phyloP scores from a whole-genome alignment of 2,888 invertebrate genomes.

The Pyrrhosoma nymphula region DNA sequence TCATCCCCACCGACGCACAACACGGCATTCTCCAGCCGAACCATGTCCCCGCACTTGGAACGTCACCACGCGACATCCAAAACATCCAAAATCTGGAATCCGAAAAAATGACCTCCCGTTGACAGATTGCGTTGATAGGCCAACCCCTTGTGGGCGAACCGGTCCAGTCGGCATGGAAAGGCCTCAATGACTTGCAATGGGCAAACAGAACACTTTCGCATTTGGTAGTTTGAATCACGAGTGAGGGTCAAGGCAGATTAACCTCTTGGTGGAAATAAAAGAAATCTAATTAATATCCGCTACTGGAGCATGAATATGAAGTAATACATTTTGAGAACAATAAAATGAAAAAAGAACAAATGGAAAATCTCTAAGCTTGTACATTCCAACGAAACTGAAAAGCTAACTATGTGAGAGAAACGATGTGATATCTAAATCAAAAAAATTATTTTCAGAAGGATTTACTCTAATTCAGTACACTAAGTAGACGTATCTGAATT shows the following conservation, averaged over 20 bases:
- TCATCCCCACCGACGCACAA: neutral
- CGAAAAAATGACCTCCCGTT: neutral
- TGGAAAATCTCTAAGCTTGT: too few relatives aligned
- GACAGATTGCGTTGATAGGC: slow-evolving; percentile 41
- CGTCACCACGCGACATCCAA: neutral
- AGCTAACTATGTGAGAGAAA: too few relatives aligned
- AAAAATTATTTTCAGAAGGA: too few relatives aligned
- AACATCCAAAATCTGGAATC: neutral
- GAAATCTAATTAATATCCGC: too few relatives aligned
- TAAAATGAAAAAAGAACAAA: too few relatives aligned
- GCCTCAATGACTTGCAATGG: neutral
- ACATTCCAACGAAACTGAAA: too few relatives aligned
- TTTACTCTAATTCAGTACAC: too few relatives aligned
- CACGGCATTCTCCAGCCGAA: neutral
- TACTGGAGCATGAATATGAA: too few relatives aligned
- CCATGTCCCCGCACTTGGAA: neutral
- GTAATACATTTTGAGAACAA: too few relatives aligned
- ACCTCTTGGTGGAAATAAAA: neutral
- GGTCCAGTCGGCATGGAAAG: neutral
- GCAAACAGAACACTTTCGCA: neutral
- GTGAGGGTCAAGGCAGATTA: neutral
- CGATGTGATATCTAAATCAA: too few relatives aligned
- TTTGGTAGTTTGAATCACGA: neutral
- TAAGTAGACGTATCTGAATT: too few relatives aligned
- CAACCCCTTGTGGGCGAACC: neutral